Evolutionary conservation across 2,888 invertebrate genomes (phyloP), one percentile per base, ranked within the genome.

Genomic region (Lottia scabra): DNA sequence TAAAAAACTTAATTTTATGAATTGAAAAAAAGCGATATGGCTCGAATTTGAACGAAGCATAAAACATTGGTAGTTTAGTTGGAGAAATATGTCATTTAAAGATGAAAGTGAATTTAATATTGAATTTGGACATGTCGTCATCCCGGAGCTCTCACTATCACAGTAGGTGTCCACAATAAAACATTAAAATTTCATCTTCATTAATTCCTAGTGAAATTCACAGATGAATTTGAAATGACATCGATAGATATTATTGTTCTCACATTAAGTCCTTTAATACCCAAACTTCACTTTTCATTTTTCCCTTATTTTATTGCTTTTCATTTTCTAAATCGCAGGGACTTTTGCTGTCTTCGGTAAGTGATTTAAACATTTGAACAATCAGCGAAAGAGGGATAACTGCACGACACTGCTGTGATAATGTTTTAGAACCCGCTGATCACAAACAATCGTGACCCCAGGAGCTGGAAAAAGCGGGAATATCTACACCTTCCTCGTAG

Each of bases 291-390:
- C 56, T 56, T 56, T 56, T 56, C 56, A 19, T 56, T 56, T 56
- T 56, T 23, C 19, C 19, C 23, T 56, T 23, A 56, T 56, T 56
- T 56, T 56, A 56, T 56, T 56, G 56, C 56, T 23, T 56, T 56
- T 56, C 56, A 56, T 56, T 56, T 56, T 23, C 19, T 56, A 23
- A 56, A 56, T 56, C 56, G 13, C 56, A 23, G 10, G 19, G 56
- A 56, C 19, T 23, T 23, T 23, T 56, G 19, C 56, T 56, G 56
- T 56, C 56, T 56, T 56, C 56, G 13, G 15, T 56, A 56, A 56
- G 56, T 56, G 56, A 56, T 56, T 56, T 56, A 56, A 56, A 56
- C 23, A 56, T 56, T 56, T 56, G 56, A 38, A 56, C 56, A 56
- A 23, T 56, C 56, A 56, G 56, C 23, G 23, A 56, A 56, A 23